Evolutionary conservation across 1,140 invertebrate genomes (phyloP).

Genomic region (Dryas iulia): DNA sequence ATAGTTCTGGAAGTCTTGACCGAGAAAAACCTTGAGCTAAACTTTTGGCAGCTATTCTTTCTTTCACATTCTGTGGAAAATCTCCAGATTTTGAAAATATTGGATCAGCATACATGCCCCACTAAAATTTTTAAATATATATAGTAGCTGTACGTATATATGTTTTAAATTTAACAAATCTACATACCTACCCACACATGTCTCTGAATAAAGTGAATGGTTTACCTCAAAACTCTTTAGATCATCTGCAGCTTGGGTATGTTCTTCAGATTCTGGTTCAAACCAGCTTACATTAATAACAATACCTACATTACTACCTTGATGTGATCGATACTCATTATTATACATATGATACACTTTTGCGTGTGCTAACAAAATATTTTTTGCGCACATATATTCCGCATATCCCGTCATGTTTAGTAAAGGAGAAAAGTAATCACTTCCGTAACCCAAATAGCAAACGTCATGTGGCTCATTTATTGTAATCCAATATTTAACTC

Average conservation of each 20-base stretch:
- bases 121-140: too few relatives aligned
- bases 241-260: slow-evolving; percentile 74
- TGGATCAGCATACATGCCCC: slow-evolving; percentile 70
- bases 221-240: slow-evolving; percentile 69
- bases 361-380: slow-evolving; percentile 55
- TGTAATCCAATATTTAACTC: slow-evolving; percentile 85
- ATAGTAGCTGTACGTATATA: too few relatives aligned
- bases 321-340: slow-evolving; percentile 45
- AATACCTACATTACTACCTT: slow-evolving; percentile 77
- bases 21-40: slow-evolving; percentile 61
- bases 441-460: slow-evolving; percentile 82
- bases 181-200: too few relatives aligned
- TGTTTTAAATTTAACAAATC: too few relatives aligned
- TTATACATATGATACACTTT: slow-evolving; percentile 82
- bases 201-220: background rate
- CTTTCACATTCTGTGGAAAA: slow-evolving; percentile 81
- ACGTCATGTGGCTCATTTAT: slow-evolving; percentile 85
- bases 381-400: slow-evolving; percentile 74
- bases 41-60: slow-evolving; percentile 77
- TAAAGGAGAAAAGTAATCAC: slow-evolving; percentile 70
- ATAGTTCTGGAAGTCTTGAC: slow-evolving; percentile 70
- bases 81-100: slow-evolving; percentile 81
- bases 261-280: slow-evolving; percentile 69
- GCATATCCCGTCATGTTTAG: slow-evolving; percentile 75
- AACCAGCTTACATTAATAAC: slow-evolving; percentile 72